These are phyloP conservation scores for Troides aeacus DNA, from an alignment of 2,888 invertebrate species.

Conservation along the genomic window DNA sequence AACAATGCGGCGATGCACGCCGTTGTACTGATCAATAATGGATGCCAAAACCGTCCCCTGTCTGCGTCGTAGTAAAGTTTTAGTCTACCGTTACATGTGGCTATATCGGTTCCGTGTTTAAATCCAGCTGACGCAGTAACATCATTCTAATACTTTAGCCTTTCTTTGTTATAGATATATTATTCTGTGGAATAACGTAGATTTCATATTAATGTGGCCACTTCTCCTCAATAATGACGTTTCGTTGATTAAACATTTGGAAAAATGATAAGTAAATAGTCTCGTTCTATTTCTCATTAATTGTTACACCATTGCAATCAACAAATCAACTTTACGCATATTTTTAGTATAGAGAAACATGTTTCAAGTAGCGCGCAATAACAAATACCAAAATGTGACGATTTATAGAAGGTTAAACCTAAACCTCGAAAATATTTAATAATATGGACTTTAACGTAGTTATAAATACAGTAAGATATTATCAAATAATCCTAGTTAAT, in stretches of 20 bases:
- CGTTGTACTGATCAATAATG: constrained; percentile 69
- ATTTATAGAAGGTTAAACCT: neutral
- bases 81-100: neutral
- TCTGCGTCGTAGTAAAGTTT: constrained; percentile 23
- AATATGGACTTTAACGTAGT: neutral
- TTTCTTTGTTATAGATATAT: too few species aligned
- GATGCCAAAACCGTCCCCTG: constrained; percentile 39
- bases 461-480: neutral
- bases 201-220: too few species aligned
- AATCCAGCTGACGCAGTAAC: neutral
- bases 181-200: too few species aligned
- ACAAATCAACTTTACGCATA: too few species aligned
- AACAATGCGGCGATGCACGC: constrained; percentile 67
- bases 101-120: neutral
- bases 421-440: neutral
- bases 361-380: neutral
- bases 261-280: too few species aligned
- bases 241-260: too few species aligned
- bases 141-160: neutral
- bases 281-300: too few species aligned
- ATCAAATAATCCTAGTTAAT: neutral
- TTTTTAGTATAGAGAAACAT: too few species aligned
- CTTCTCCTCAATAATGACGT: too few species aligned
- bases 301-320: too few species aligned
- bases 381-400: neutral